Evolutionary conservation across 2,888 invertebrate genomes (phyloP), one percentile per base, ranked within the genome.

Genomic region (Lithophane ornitopus): DNA sequence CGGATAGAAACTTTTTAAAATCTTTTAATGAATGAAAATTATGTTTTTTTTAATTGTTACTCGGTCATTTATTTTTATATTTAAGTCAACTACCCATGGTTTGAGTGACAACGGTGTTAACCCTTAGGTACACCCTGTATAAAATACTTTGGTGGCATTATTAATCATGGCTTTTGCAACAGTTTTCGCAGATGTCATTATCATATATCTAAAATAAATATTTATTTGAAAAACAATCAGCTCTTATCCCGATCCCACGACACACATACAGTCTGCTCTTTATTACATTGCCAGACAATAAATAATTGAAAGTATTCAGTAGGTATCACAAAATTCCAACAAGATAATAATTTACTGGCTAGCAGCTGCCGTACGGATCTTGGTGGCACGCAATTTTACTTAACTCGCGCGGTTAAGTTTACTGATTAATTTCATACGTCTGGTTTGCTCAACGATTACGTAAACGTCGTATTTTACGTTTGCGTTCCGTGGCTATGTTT

Each of bases 371-470:
- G 12, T 63, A 49, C 68, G 73, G 46, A 62, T 78, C 69, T 65
- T 59, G 49, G 54, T 39, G n/a, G 74, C 76, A 82, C 82, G 79
- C 76, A 85, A 85, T 72, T 74, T 81, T 73, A 78, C 72, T 78
- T 71, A 71, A 49, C 65, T 59, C 69, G 75, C 46, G 58, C 78
- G 59, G 79, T 71, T 78, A 72, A 69, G 44, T 81, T 70, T 61
- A 56, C 73, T 70, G 69, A 81, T 79, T 84, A 80, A 78, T 84
- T 78, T 77, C 68, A 61, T 67, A 70, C 74, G 69, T 74, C 65
- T 70, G 58, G 58, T 76, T 62, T 58, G 39, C 52, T 44, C 66
- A 70, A 59, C 26, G 59, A 41, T 83, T 76, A 74, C 69, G 69
- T 76, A 72, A 76, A 76, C 66, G 46, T 16, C 6, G 12, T 65